These are phyloP conservation scores for Artibeus jamaicensis DNA, from an alignment of 2,797 vertebrate species.

Conservation along the genomic window DNA sequence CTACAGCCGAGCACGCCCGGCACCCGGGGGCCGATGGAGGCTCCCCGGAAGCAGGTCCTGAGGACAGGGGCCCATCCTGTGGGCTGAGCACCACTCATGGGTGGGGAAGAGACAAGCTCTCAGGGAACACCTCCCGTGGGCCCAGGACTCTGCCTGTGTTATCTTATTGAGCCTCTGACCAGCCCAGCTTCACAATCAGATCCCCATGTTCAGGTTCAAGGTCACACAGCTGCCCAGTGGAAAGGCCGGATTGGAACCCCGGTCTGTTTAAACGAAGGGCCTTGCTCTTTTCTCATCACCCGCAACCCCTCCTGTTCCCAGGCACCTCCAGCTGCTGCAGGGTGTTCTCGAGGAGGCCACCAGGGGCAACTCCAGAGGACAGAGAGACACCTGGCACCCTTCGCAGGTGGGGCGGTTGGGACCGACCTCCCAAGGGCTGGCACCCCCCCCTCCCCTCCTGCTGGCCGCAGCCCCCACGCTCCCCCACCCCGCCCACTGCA, in stretches of 20 bases:
- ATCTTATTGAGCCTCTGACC: not conserved
- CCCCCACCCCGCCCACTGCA: not conserved
- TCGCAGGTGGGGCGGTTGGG: accelerated
- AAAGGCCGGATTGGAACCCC: not conserved
- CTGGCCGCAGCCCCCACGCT: not conserved
- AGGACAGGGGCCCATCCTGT: accelerated
- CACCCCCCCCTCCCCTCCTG: accelerated
- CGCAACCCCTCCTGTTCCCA: accelerated
- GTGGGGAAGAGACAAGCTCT: not conserved
- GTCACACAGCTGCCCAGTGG: accelerated
- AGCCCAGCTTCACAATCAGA: accelerated
- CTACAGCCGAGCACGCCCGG: accelerated
- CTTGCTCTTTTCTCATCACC: too few relatives aligned
- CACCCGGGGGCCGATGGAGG: not conserved
- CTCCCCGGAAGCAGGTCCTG: accelerated
- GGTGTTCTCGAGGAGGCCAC: accelerated
- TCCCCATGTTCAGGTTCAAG: accelerated
- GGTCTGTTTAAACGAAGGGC: not conserved
- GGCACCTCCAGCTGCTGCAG: not conserved
- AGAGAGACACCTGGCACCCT: accelerated
- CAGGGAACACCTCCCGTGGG: accelerated
- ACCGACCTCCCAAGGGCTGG: not conserved
- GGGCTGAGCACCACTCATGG: accelerated
- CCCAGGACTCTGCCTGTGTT: not conserved
- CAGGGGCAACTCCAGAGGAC: accelerated